Evolutionary conservation across 2,888 invertebrate genomes (phyloP).

Genomic region (Laothoe populi): DNA sequence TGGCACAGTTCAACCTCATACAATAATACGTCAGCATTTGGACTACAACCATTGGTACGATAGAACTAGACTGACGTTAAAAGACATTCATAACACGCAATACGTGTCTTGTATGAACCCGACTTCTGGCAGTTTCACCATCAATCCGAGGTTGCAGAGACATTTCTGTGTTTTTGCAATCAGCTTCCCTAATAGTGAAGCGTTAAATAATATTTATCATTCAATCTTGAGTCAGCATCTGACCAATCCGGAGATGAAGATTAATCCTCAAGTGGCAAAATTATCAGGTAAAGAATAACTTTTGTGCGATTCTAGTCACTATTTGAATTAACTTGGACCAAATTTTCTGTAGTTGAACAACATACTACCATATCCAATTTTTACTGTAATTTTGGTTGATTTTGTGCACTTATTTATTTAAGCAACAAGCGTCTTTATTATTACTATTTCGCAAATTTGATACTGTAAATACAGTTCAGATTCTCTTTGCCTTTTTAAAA

Average conservation of each 20-base stretch:
- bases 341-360: too few species aligned
- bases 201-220: constrained; percentile 94
- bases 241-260: constrained; percentile 92
- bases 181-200: constrained; percentile 92
- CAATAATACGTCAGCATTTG: constrained; percentile 96
- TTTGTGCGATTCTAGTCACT: neutral
- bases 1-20: constrained; percentile 98
- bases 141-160: constrained; percentile 96
- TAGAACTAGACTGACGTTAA: constrained; percentile 92
- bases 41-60: constrained; percentile 98
- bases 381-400: too few species aligned
- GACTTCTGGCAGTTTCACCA: constrained; percentile 98
- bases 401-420: too few species aligned
- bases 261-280: constrained; percentile 88
- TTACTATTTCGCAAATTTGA: too few species aligned
- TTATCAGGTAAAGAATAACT: constrained; percentile 76
- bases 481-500: neutral
- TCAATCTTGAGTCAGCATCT: constrained; percentile 95
- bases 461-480: too few species aligned
- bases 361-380: too few species aligned
- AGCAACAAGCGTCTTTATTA: too few species aligned
- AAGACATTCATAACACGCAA: constrained; percentile 98
- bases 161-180: constrained; percentile 96
- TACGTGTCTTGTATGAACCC: constrained; percentile 99
- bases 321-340: too few species aligned